A percentile compares a stretch with the other conserved stretches of the same genome.
Evolutionary conservation across 2,113 vertebrate genomes (phyloP).

Genomic region (Oreocharis arfaki): DNA sequence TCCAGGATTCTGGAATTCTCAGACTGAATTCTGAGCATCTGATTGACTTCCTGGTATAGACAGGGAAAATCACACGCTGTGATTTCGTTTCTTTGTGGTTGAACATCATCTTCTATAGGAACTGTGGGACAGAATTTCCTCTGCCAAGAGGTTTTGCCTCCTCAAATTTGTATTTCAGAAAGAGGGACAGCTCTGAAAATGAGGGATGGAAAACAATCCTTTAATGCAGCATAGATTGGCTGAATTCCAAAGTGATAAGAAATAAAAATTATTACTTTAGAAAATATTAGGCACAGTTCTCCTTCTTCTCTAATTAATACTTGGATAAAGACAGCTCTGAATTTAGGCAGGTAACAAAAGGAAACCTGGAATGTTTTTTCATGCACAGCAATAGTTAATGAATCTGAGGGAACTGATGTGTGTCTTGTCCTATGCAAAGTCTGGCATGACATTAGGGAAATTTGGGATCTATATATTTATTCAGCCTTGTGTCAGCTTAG

Average conservation of each 20-base stretch:
- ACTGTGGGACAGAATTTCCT: not conserved
- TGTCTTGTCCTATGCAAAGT: not conserved
- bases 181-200: not conserved
- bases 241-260: not conserved
- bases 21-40: not conserved
- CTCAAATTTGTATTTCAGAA: not conserved
- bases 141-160: not conserved
- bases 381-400: not conserved
- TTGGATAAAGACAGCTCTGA: not conserved
- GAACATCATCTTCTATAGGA: not conserved
- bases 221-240: accelerated
- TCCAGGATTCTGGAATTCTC: not conserved
- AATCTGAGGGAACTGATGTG: not conserved
- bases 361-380: not conserved
- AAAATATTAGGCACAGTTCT: not conserved
- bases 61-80: not conserved
- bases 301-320: not conserved
- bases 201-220: not conserved
- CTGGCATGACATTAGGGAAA: not conserved
- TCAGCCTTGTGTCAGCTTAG: not conserved
- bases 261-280: not conserved
- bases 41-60: not conserved
- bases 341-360: not conserved
- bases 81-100: not conserved
- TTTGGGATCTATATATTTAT: not conserved